These are phyloP conservation scores for Apteryx mantelli DNA, from an alignment of 2,113 vertebrate species.

Conservation along the genomic window DNA sequence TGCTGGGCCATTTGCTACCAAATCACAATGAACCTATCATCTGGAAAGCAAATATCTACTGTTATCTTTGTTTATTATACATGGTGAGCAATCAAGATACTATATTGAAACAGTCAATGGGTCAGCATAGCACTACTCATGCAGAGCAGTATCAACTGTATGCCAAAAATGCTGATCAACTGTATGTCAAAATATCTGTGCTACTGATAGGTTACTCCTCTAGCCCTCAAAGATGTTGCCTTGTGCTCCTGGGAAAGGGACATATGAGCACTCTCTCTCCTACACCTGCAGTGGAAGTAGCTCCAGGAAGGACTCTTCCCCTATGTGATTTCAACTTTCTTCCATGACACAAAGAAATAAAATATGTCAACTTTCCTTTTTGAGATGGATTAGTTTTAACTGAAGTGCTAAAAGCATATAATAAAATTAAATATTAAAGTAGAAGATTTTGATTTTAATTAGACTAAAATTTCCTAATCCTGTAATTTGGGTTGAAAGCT, in stretches of 20 bases:
- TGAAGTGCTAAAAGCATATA: neutral
- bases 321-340: neutral
- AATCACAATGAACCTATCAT: neutral
- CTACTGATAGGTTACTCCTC: neutral
- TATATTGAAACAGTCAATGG: neutral
- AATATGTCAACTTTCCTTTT: neutral
- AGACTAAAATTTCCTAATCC: neutral
- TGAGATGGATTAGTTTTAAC: neutral
- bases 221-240: neutral
- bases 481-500: neutral
- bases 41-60: neutral
- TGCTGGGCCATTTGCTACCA: neutral
- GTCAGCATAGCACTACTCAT: neutral
- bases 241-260: neutral
- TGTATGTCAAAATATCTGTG: neutral
- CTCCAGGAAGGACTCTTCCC: neutral
- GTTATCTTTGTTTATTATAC: neutral
- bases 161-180: neutral
- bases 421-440: neutral
- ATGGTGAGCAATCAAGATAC: neutral
- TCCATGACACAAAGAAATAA: neutral
- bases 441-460: conserved; percentile 3
- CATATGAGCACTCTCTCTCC: neutral
- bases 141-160: neutral
- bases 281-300: neutral